A percentile compares a stretch with the other conserved stretches of the same genome.
These are phyloP conservation scores for Tetranychus piercei DNA, from an alignment of 2,888 invertebrate species.

Conservation along the genomic window DNA sequence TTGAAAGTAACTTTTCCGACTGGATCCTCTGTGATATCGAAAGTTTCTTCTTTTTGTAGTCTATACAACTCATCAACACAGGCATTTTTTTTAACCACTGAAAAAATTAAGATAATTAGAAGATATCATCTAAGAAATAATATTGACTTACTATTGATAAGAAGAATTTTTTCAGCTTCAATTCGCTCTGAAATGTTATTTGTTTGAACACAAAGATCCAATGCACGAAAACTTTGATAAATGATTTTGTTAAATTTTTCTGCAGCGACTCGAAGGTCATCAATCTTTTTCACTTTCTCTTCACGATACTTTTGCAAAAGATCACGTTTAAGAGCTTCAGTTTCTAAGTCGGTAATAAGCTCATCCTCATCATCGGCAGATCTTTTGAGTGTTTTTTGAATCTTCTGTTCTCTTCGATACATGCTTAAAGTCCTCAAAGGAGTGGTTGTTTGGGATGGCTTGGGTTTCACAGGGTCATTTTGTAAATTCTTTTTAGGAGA, in stretches of 20 bases:
- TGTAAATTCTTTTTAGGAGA: neutral
- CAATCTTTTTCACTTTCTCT: neutral
- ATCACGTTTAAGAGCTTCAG: neutral
- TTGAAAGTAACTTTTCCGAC: neutral
- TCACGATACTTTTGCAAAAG: neutral
- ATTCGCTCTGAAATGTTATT: neutral
- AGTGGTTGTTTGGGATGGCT: neutral
- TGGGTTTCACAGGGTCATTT: neutral
- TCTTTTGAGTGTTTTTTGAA: neutral
- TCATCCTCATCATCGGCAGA: neutral
- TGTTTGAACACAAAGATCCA: neutral
- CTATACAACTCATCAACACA: neutral
- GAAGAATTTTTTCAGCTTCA: conserved; percentile 4
- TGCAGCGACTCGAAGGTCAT: neutral
- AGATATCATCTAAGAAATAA: neutral
- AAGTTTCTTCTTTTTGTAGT: neutral
- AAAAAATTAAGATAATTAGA: neutral
- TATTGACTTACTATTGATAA: conserved; percentile 1
- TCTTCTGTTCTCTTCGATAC: conserved; percentile 10
- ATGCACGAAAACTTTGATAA: neutral
- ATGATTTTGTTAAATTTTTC: conserved; percentile 1
- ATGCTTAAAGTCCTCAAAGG: conserved; percentile 9
- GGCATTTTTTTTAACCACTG: neutral
- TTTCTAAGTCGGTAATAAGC: neutral
- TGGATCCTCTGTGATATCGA: neutral